Base-by-base conservation (phyloP, 1,140 invertebrate genomes). In the Drosophila varians region DNA sequence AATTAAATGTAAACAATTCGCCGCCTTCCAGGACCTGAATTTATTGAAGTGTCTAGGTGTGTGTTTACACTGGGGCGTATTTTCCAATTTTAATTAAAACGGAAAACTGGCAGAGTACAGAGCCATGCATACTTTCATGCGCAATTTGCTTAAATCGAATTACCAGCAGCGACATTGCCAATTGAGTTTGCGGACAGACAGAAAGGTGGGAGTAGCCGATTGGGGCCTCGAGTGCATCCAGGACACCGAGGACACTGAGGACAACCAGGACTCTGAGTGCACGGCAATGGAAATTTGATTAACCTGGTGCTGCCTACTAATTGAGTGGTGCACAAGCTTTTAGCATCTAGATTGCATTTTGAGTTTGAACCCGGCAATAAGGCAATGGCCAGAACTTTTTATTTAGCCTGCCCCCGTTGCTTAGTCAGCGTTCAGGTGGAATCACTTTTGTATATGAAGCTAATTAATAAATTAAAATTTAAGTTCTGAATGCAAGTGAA, bases 71-170 rank as follows among this genome's bases (percentile, higher is more conserved):
- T 19, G 38, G 38, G 19, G 19, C 60, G 21, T 61, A 18, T 40
- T 54, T 71, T 56, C 28, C 56, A 66, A 75, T 79, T 86, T 78
- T 86, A 86, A 83, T 83, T 86, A 79, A 86, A 75, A 34, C 34
- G 12, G 68, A 31, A 40, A 36, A 60, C 40, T 23, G 57, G 12
- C n/a, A 9, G 38, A 51, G 31, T 4, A 11, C 9, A 3, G 42
- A 36, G 36, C 56, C 36, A 34, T 62, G 79, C 79, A 72, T 79
- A 86, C 75, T 76, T 86, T 73, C 64, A 79, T 74, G 75, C 75
- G 56, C 75, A 75, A 79, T 86, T 75, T 75, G 54, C 57, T 79
- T 57, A 56, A 79, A 84, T 84, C 72, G 64, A 84, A 84, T 79
- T 84, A 75, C 48, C 51, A 74, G 40, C 70, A 79, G 40, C 74